Percentiles rank a stretch among this genome's conserved stretches.
Conservation (phyloP, 2,113 vertebrate genomes). For the Dissostichus mawsoni region DNA sequence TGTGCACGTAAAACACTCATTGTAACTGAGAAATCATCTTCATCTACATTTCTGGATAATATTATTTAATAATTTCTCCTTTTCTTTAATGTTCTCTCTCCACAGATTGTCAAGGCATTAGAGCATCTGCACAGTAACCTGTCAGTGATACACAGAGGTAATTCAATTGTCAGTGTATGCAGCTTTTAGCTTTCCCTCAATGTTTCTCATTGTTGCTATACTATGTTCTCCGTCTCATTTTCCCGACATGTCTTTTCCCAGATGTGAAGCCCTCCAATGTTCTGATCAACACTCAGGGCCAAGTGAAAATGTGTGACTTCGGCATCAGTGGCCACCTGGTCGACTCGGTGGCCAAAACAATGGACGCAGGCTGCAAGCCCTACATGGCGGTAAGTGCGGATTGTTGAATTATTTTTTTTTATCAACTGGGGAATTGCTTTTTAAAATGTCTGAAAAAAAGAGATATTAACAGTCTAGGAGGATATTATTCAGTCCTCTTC, state of each 20-base stretch:
- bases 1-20: not conserved
- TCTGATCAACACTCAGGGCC: conserved; percentile 95
- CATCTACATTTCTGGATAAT: not conserved
- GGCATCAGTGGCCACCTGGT: conserved; percentile 99
- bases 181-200: not conserved
- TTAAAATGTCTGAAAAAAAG: not conserved
- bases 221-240: conserved; percentile 14
- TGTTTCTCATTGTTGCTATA: not conserved
- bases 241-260: conserved; percentile 69
- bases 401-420: not conserved
- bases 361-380: conserved; percentile 98
- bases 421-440: not conserved
- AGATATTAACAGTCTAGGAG: not conserved
- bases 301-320: conserved; percentile 99
- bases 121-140: conserved; percentile 98
- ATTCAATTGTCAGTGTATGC: conserved; percentile 44
- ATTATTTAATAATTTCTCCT: not conserved
- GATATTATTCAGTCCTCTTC: not conserved
- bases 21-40: not conserved
- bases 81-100: conserved; percentile 15
- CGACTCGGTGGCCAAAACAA: conserved; percentile 98
- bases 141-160: conserved; percentile 98
- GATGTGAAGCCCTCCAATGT: conserved; percentile 99
- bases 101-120: conserved; percentile 97
- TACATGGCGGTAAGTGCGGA: conserved; percentile 95